Conservation (phyloP, 1,140 invertebrate genomes). For the Aphidius gifuensis region DNA sequence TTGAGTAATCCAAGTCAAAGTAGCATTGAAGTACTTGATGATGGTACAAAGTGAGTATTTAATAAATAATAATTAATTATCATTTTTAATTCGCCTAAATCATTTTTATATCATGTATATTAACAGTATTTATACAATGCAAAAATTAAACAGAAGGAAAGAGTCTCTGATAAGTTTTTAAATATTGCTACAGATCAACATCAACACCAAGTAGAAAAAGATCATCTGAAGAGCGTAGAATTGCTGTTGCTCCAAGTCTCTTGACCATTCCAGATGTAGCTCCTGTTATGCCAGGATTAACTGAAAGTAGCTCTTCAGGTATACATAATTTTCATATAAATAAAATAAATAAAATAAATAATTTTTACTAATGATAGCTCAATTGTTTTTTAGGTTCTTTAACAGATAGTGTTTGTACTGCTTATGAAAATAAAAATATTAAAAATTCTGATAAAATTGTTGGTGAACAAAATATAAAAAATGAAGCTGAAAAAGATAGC, state of each 20-base stretch:
- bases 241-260: slow-evolving; percentile 43
- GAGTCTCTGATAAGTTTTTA: neutral
- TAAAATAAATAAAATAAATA: slow-evolving; percentile 9
- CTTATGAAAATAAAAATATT: slow-evolving; percentile 56
- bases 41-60: slow-evolving; percentile 42
- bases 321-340: slow-evolving; percentile 28
- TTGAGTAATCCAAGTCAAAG: slow-evolving; percentile 67
- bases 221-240: slow-evolving; percentile 51
- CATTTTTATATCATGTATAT: too few species aligned
- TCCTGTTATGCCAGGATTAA: slow-evolving; percentile 51
- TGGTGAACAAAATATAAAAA: slow-evolving; percentile 6
- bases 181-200: slow-evolving; percentile 31
- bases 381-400: slow-evolving; percentile 52
- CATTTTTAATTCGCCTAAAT: slow-evolving; percentile 11
- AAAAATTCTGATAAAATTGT: slow-evolving; percentile 24
- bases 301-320: slow-evolving; percentile 65
- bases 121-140: too few species aligned
- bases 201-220: slow-evolving; percentile 49
- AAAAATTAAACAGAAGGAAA: too few species aligned
- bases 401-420: slow-evolving; percentile 62
- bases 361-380: slow-evolving; percentile 1
- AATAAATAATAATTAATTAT: slow-evolving; percentile 28
- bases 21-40: slow-evolving; percentile 64
- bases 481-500: slow-evolving; percentile 4
- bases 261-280: slow-evolving; percentile 48